phyloP scores from a whole-genome alignment of 2,888 invertebrate genomes.

The Pelosia muscerda region DNA sequence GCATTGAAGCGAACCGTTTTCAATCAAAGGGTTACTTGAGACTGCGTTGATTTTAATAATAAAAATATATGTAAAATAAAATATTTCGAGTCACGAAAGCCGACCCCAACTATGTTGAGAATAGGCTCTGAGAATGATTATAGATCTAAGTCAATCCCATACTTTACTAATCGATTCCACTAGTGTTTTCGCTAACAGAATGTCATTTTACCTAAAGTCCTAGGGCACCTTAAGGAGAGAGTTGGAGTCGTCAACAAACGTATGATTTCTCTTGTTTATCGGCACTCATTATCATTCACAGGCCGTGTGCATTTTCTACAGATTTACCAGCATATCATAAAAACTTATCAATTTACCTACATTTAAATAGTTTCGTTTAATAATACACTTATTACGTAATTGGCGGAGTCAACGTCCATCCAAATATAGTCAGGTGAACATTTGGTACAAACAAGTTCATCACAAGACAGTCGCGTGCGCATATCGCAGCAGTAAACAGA shows the following conservation, averaged over 20 bases:
- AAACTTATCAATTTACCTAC: constrained; percentile 5
- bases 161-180: no score
- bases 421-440: constrained; percentile 52
- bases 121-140: no score
- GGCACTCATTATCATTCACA: neutral
- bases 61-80: no score
- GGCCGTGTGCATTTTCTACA: constrained; percentile 6
- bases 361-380: neutral
- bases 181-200: no score
- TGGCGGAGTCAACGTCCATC: constrained; percentile 49
- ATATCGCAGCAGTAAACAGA: constrained; percentile 69
- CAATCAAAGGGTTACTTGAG: no score
- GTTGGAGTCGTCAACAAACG: neutral
- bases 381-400: constrained; percentile 33
- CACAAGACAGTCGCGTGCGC: constrained; percentile 79
- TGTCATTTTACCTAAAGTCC: no score
- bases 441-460: constrained; percentile 55
- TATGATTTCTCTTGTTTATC: neutral
- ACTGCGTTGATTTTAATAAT: no score
- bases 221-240: neutral
- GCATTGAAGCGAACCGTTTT: no score
- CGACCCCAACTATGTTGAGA: no score
- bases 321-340: neutral
- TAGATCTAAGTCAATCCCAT: no score
- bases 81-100: no score